Evolutionary conservation across 2,113 vertebrate genomes (phyloP).

Genomic region (Hypocryptadius cinnamomeus): DNA sequence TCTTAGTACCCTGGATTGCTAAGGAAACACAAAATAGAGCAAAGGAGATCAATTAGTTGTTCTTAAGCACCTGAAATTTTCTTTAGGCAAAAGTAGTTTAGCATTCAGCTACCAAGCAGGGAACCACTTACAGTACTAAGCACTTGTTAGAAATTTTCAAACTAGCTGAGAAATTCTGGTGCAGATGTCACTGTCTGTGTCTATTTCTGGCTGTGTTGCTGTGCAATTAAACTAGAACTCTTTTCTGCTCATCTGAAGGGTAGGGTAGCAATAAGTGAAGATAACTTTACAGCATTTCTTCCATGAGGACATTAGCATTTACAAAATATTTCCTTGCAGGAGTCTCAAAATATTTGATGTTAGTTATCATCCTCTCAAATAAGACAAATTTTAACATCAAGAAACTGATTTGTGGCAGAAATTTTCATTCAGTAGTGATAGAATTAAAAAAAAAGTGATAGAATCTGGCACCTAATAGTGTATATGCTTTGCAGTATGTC

Average conservation of each 20-base stretch:
- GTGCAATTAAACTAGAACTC: background rate
- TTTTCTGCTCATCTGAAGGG: background rate
- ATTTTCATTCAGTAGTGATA: background rate
- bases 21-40: background rate
- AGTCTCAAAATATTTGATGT: background rate
- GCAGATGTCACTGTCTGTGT: background rate
- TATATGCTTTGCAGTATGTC: background rate
- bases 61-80: background rate
- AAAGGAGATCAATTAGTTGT: background rate
- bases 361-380: background rate
- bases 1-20: background rate
- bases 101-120: background rate
- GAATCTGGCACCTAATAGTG: background rate
- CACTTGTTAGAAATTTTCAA: background rate
- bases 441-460: background rate
- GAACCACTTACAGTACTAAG: background rate
- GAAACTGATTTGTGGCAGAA: background rate
- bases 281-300: background rate
- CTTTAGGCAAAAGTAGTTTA: background rate
- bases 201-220: conserved; percentile 11
- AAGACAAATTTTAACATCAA: background rate
- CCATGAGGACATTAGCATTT: background rate
- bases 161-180: background rate
- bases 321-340: background rate
- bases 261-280: background rate